Base-by-base conservation (phyloP, 2,888 invertebrate species). In the Dolomedes plantarius region DNA sequence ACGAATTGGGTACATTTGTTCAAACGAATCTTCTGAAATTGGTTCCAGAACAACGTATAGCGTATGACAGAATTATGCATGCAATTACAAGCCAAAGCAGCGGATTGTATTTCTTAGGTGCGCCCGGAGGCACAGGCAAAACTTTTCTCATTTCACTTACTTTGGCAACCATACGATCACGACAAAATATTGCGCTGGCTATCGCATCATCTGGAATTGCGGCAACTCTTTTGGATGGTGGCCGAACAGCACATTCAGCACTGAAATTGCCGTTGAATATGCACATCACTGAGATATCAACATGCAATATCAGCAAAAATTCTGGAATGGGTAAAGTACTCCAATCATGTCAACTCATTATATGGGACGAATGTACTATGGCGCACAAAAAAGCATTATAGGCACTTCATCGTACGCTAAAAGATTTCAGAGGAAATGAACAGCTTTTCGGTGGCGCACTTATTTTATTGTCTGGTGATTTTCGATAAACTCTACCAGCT, bases 281-380 rank as follows among this genome's bases (percentile, higher is more conserved):
- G 88, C 86, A 88, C 56, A 88, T 2, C 3, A 89, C 69, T 65
- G 89, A 90, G 87, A 88, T 71, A 11, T 89, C 91, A 86, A 88
- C 88, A 11, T 91, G 91, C 88, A 91, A 90, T 73, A 90, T 91
- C 56, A 80, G 74, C 6, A 90, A 88, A 16, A 1, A 28, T 16
- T 11, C 50, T 16, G 27, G 39, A 1, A 69, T 71, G 32, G 71
- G 65, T 23, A 29, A 16, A 78, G 46, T 78, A 36, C 16, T 78
- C n/a, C 11, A 69, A 50, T 11, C 31, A 13, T 46, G 78, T 46
- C 27, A 39, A 78, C 39, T 91, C 3, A 91, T 92, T 13, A 87
- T 92, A 39, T 91, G 90, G 91, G 91, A 92, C 89, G 91, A 92
- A 89, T 90, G 90, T 83, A 91, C 91, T 6, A 91, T 92, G 91